Base-by-base conservation (phyloP, 2,888 invertebrate genomes). In the Melanophora roralis region DNA sequence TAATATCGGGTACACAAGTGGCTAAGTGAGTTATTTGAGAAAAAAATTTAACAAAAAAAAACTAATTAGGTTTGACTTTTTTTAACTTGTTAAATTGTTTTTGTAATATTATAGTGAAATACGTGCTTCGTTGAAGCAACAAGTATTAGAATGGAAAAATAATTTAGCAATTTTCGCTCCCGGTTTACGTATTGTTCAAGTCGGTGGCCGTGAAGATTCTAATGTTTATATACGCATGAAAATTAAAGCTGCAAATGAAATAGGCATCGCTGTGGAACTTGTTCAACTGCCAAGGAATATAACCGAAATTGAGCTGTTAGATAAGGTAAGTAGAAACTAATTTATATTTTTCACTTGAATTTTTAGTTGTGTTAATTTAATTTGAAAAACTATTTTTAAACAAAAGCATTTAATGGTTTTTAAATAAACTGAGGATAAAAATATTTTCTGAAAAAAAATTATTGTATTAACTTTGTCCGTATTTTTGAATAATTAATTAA, bases 211-310 rank as follows among this genome's bases (percentile, higher is more conserved):
- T 0, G 97, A 97, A 89, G 99, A 99, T 90, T 99, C 99, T 51
- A 98, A 98, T 91, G 98, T 99, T 5, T 99, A 99, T 91, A 99
- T 99, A 87, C 92, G 97, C 38, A 97, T 96, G 95, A 99, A 99
- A 91, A 92, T 98, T 72, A 96, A 95, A 89, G 96, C 97, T 0
- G 98, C 98, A 0, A 93, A 91, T 65, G 96, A 97, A 84, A 96
- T 99, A 84, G 99, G 99, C 23, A 96, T 98, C 64, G 89, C 91
- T 21, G 96, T 96, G 0, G 92, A 93, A 49, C 97, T 97, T 88
- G 90, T 98, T 2, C 92, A 95, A 83, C 91, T 98, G 82, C 94
- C 97, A 0, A 92, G 92, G 38, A 92, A 94, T 27, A 95, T 93
- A 59, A 97, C 96, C 0, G 96, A 99, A 91, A 87, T 89, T 57